A percentile compares a stretch with the other conserved stretches of the same genome.
Evolutionary conservation across 1,140 invertebrate genomes (phyloP).

Genomic region (Drosophila novamexicana): DNA sequence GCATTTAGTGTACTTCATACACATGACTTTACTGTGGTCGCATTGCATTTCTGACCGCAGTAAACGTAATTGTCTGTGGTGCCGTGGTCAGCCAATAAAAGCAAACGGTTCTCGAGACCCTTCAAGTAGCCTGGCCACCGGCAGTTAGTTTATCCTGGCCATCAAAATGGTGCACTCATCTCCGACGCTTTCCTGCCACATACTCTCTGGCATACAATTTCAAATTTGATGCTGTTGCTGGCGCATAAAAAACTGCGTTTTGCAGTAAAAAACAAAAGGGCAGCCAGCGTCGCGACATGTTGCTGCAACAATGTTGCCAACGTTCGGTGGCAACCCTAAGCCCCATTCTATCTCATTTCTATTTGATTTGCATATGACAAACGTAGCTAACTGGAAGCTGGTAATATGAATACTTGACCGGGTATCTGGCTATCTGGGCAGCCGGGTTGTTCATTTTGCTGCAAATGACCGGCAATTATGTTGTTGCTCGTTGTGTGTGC

Average conservation of each 20-base stretch:
- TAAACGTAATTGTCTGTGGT: constrained; percentile 77
- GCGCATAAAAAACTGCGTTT: constrained; percentile 38
- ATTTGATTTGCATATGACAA: constrained; percentile 83
- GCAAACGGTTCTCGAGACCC: constrained; percentile 56
- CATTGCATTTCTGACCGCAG: constrained; percentile 74
- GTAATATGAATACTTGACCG: constrained; percentile 11
- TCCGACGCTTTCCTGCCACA: not conserved
- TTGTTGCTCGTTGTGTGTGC: constrained; percentile 38
- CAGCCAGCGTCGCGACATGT: constrained; percentile 58
- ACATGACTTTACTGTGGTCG: constrained; percentile 7
- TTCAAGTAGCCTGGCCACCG: constrained; percentile 61
- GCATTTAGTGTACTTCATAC: constrained; percentile 19
- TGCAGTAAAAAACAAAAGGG: constrained; percentile 53
- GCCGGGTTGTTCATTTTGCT: constrained; percentile 62
- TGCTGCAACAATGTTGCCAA: constrained; percentile 31
- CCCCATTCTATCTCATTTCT: constrained; percentile 39
- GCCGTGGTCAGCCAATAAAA: constrained; percentile 72
- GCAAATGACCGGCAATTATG: constrained; percentile 83
- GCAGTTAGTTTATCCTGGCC: constrained; percentile 60
- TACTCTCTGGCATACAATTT: constrained; percentile 18
- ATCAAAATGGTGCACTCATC: constrained; percentile 37
- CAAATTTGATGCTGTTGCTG: constrained; percentile 32
- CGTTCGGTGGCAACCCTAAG: not conserved
- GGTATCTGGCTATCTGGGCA: constrained; percentile 4
- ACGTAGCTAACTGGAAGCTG: constrained; percentile 8